A percentile compares a stretch with the other conserved stretches of the same genome.
Conservation (phyloP, 2,113 vertebrate species). For the Pandion haliaetus region DNA sequence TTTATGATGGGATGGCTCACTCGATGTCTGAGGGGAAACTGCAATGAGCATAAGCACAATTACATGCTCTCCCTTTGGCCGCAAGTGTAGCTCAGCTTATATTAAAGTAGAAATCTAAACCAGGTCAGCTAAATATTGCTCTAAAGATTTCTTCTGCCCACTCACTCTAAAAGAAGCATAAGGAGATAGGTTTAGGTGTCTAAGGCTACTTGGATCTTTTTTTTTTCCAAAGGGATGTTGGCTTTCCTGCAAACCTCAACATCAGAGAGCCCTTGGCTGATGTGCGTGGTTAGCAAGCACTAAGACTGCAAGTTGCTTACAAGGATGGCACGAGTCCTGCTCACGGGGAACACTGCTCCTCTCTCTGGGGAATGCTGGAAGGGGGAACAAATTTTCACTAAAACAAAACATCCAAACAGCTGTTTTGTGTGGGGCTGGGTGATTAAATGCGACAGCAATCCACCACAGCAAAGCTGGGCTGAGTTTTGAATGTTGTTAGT, state of each 20-base stretch:
- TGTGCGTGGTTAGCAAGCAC: background rate
- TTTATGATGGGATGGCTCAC: background rate
- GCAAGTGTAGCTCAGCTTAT: background rate
- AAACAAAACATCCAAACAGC: background rate
- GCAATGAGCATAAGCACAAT: background rate
- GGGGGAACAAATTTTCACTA: background rate
- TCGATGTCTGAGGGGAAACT: accelerated
- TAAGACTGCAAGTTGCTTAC: background rate
- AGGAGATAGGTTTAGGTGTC: background rate
- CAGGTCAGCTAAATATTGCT: background rate
- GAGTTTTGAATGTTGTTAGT: background rate
- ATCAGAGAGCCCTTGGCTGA: background rate
- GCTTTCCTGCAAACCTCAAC: background rate
- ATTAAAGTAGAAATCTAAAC: background rate
- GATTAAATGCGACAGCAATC: background rate
- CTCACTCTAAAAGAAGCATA: background rate
- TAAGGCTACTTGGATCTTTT: background rate
- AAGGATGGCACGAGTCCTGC: background rate
- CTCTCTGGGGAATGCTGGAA: background rate
- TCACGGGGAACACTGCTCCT: background rate
- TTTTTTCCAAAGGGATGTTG: background rate
- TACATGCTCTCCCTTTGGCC: background rate
- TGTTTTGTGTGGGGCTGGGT: background rate
- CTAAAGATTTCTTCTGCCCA: background rate
- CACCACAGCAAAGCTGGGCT: background rate